Conservation (phyloP, 2,797 vertebrate genomes). For the Propithecus deckenii region DNA sequence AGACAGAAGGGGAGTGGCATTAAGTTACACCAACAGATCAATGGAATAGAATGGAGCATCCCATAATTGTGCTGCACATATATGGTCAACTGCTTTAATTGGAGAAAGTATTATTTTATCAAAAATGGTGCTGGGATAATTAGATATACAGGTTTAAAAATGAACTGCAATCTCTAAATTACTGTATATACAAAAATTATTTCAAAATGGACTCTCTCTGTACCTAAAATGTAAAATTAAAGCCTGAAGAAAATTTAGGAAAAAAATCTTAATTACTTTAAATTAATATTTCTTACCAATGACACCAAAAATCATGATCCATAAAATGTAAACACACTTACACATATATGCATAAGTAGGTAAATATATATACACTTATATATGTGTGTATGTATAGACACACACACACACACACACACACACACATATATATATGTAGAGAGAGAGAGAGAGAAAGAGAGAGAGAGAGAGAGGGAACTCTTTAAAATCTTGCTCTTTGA, state of each 20-base stretch:
- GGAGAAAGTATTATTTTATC: background rate
- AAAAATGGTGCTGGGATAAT: background rate
- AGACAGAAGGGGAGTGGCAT: background rate
- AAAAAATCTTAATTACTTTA: background rate
- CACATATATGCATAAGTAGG: too few species aligned
- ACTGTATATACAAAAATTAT: background rate
- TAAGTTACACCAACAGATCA: background rate
- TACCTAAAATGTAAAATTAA: background rate
- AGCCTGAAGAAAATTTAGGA: background rate
- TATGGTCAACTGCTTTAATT: background rate
- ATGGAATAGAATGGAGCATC: background rate
- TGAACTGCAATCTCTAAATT: background rate
- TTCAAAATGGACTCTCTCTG: background rate
- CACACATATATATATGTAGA: background rate
- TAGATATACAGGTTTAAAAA: background rate
- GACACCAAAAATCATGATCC: background rate
- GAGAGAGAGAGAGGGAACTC: too few species aligned
- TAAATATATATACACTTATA: too few species aligned
- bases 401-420: background rate
- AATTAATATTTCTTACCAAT: background rate
- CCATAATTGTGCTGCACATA: background rate
- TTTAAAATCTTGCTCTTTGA: background rate
- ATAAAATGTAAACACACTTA: background rate
- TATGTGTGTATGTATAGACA: too few species aligned
- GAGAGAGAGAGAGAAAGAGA: too few species aligned